Evolutionary conservation across 2,888 invertebrate genomes (phyloP).

Genomic region (Drosophila pseudotakahashii): DNA sequence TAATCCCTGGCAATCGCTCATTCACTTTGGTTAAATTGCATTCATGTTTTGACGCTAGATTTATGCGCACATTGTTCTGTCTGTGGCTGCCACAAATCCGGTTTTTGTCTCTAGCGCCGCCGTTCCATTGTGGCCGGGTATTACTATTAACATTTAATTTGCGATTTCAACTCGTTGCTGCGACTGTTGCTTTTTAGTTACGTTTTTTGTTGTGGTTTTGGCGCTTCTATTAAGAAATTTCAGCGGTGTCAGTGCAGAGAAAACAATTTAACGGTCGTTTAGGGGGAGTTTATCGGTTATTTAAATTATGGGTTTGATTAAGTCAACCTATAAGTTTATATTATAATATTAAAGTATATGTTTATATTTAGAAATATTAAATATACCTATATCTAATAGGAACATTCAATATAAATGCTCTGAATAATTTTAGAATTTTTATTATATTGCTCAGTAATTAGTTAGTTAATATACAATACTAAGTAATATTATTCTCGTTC

Average conservation of each 20-base stretch:
- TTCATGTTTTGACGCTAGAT: slow-evolving; percentile 66
- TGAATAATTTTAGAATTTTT: no score
- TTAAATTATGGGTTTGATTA: neutral
- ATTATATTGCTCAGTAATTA: no score
- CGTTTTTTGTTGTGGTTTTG: slow-evolving; percentile 48
- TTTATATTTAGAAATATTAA: no score
- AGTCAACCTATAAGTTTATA: no score
- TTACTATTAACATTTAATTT: slow-evolving; percentile 62
- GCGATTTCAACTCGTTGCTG: slow-evolving; percentile 39
- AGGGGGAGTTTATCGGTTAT: neutral
- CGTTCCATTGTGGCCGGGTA: slow-evolving; percentile 46
- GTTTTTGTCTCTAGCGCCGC: slow-evolving; percentile 59
- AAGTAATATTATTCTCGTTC: no score
- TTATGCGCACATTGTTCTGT: slow-evolving; percentile 77
- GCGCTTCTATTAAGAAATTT: slow-evolving; percentile 76
- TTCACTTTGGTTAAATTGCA: slow-evolving; percentile 66
- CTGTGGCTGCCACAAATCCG: slow-evolving; percentile 65
- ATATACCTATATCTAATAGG: no score
- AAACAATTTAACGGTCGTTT: neutral
- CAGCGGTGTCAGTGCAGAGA: slow-evolving; percentile 32
- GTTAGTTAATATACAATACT: no score
- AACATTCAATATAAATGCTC: no score
- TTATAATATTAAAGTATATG: no score
- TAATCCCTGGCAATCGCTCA: slow-evolving; percentile 74
- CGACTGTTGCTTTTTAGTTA: slow-evolving; percentile 29